Percentiles rank a stretch among this genome's conserved stretches.
These are phyloP conservation scores for Sycobia sp. DNA, from an alignment of 1,140 invertebrate genomes.

Conservation along the genomic window DNA sequence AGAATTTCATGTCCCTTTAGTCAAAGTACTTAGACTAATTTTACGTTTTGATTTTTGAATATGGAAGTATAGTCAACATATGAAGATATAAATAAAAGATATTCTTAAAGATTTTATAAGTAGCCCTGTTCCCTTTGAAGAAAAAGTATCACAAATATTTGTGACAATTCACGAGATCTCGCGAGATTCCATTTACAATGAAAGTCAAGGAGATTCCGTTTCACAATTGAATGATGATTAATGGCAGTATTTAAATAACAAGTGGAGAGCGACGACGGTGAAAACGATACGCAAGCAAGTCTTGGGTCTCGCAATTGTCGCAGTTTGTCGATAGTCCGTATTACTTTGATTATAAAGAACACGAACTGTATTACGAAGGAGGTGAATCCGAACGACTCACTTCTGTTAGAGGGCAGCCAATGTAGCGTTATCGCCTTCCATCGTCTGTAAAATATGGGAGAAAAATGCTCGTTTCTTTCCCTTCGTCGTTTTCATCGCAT, in stretches of 20 bases:
- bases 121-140: slow-evolving; percentile 11
- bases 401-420: slow-evolving; percentile 61
- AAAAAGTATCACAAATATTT: slow-evolving; percentile 12
- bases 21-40: too few relatives aligned
- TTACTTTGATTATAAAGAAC: slow-evolving; percentile 4
- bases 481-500: slow-evolving; percentile 23
- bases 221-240: not conserved
- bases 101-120: not conserved
- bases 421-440: slow-evolving; percentile 59
- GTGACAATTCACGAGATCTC: slow-evolving; percentile 1
- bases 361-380: slow-evolving; percentile 8
- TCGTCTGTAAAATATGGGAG: slow-evolving; percentile 59
- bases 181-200: slow-evolving; percentile 16
- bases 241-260: slow-evolving; percentile 28
- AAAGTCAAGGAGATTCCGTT: slow-evolving; percentile 8
- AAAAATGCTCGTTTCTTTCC: slow-evolving; percentile 23
- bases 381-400: slow-evolving; percentile 48
- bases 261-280: slow-evolving; percentile 25
- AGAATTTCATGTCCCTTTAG: too few relatives aligned
- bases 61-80: not conserved
- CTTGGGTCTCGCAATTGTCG: slow-evolving; percentile 29
- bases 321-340: slow-evolving; percentile 10
- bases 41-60: slow-evolving; percentile 18
- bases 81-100: too few relatives aligned
- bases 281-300: slow-evolving; percentile 26